These are phyloP conservation scores for Cydia strobilella DNA, from an alignment of 1,140 invertebrate species.

Conservation along the genomic window DNA sequence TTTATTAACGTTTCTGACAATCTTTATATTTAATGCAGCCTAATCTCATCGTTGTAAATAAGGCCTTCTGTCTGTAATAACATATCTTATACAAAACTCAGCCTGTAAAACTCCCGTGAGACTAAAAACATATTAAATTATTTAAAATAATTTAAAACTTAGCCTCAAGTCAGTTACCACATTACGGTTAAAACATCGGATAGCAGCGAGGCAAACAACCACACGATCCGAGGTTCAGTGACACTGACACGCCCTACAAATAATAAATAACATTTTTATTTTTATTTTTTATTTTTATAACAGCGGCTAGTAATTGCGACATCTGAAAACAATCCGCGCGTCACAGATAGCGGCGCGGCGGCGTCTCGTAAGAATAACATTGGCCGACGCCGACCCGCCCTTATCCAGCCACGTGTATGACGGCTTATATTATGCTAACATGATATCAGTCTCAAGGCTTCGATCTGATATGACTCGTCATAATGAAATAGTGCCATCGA, in stretches of 20 bases:
- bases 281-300: too few relatives aligned
- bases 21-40: too few relatives aligned
- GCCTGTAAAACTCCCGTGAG: too few relatives aligned
- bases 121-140: too few relatives aligned
- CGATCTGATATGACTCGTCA: too few relatives aligned
- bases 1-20: too few relatives aligned
- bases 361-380: background rate
- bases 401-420: background rate
- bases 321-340: slow-evolving; percentile 1
- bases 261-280: too few relatives aligned
- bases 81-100: background rate
- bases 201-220: background rate
- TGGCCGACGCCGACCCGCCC: background rate
- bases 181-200: background rate
- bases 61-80: too few relatives aligned
- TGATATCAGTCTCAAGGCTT: background rate
- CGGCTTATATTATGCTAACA: background rate
- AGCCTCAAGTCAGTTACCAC: background rate
- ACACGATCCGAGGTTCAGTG: background rate
- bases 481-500: too few relatives aligned
- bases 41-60: too few relatives aligned
- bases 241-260: slow-evolving; percentile 4
- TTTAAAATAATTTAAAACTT: too few relatives aligned
- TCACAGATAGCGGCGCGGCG: slow-evolving; percentile 1
- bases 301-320: background rate